These are phyloP conservation scores for Stylophora pistillata DNA, from an alignment of 64 coral and sea anemone genomes.

Conservation along the genomic window DNA sequence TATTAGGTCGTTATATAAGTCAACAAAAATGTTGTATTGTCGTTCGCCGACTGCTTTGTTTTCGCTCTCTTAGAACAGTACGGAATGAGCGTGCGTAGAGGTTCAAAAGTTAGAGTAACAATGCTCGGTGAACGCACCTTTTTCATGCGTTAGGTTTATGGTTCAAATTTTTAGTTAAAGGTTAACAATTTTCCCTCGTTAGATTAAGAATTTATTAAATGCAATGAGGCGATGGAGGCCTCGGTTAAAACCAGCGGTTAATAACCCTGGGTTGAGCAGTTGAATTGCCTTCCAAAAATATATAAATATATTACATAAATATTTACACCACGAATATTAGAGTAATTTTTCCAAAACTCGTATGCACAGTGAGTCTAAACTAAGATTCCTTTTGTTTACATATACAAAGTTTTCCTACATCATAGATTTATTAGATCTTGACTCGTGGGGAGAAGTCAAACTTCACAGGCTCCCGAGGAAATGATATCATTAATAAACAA, in stretches of 20 bases:
- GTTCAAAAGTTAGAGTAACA: not conserved
- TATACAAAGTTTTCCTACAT: conserved; percentile 23
- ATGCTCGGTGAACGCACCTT: not conserved
- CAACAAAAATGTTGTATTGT: not conserved
- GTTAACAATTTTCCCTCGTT: not conserved
- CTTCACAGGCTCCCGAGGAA: conserved; percentile 18
- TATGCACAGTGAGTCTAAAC: conserved; percentile 31
- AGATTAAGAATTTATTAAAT: not conserved
- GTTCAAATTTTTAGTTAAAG: not conserved
- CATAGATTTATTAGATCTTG: conserved; percentile 31
- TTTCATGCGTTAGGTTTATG: not conserved
- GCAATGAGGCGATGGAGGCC: not conserved
- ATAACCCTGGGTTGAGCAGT: not conserved
- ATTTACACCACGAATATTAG: not conserved
- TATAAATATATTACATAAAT: conserved; percentile 4
- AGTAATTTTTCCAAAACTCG: conserved; percentile 43
- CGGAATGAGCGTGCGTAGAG: not conserved
- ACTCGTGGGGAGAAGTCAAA: conserved; percentile 20
- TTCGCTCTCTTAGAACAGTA: not conserved
- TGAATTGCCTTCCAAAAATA: not conserved
- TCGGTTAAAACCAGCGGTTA: not conserved
- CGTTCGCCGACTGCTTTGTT: not conserved
- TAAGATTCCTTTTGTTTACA: not conserved
- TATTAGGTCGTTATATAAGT: not conserved
- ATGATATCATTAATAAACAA: conserved; percentile 11